Conservation (phyloP, 1,140 invertebrate species). For the Drosophila ogumai region DNA sequence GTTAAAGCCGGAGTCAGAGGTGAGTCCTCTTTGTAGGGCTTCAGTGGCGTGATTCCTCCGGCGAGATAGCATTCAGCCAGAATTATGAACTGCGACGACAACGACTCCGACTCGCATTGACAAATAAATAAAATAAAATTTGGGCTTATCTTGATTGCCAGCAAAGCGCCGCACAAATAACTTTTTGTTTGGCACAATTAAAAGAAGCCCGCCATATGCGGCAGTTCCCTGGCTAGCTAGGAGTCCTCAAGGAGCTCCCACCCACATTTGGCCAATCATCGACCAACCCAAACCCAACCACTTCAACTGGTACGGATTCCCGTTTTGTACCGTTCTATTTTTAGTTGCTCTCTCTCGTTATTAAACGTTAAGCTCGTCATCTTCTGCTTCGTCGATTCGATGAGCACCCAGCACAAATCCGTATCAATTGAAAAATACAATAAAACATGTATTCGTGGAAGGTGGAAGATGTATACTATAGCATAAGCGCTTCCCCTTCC, state of each 20-base stretch:
- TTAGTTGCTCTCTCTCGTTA: conserved; percentile 66
- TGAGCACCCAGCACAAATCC: conserved; percentile 62
- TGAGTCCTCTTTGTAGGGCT: conserved; percentile 44
- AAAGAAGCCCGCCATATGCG: conserved; percentile 71
- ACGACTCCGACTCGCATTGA: conserved; percentile 28
- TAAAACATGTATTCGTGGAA: conserved; percentile 22
- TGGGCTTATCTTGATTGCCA: conserved; percentile 52
- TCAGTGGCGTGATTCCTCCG: conserved; percentile 32
- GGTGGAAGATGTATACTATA: conserved; percentile 5
- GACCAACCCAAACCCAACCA: conserved; percentile 1
- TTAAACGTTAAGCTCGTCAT: conserved; percentile 79
- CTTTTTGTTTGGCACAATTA: conserved; percentile 62
- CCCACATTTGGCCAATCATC: not conserved
- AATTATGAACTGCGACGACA: conserved; percentile 31
- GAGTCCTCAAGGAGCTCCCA: not conserved
- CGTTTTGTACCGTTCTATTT: conserved; percentile 46
- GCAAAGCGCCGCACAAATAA: conserved; percentile 2
- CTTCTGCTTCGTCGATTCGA: conserved; percentile 70
- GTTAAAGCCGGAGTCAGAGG: conserved; percentile 6
- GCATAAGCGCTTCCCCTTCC: not conserved
- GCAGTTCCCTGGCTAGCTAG: conserved; percentile 47
- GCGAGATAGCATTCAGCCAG: conserved; percentile 41
- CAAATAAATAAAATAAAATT: conserved; percentile 43
- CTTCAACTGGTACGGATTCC: conserved; percentile 59
- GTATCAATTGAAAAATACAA: conserved; percentile 73